Conservation (phyloP, 2,113 vertebrate species). For the Rhinolophus ferrumequinum region DNA sequence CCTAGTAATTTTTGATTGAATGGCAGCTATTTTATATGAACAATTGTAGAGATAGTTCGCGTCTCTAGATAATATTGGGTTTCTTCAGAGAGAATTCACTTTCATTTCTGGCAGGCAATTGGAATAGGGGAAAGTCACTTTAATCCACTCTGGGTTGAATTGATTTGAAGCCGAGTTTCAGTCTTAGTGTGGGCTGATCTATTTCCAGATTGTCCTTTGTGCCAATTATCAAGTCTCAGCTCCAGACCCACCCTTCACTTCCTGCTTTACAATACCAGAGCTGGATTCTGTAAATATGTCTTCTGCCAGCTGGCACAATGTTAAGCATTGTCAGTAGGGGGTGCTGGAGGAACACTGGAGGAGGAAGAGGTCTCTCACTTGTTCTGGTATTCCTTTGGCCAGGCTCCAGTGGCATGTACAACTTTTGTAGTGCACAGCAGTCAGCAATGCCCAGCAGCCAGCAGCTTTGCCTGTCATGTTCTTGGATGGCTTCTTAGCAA, state of each 20-base stretch:
- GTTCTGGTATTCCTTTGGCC: background rate
- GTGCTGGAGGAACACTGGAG: conserved; percentile 19
- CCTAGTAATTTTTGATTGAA: background rate
- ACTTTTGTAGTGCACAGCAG: background rate
- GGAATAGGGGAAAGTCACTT: background rate
- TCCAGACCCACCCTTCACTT: background rate
- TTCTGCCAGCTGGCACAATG: background rate
- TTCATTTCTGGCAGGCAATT: background rate
- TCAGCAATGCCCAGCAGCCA: background rate
- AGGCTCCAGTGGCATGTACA: background rate
- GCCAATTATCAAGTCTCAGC: background rate
- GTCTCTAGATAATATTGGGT: background rate
- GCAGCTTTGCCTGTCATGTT: background rate
- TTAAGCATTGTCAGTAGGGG: background rate
- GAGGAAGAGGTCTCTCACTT: background rate
- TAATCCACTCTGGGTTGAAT: background rate
- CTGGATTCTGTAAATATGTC: background rate
- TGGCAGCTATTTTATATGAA: background rate
- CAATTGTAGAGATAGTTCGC: background rate
- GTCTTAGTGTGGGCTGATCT: background rate
- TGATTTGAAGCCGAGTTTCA: background rate
- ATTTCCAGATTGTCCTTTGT: conserved; percentile 24
- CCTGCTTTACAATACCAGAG: background rate
- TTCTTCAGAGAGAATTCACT: background rate
- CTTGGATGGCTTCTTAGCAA: background rate